Base-by-base conservation (phyloP, 1,140 invertebrate species). In the Drosophila watanabei region DNA sequence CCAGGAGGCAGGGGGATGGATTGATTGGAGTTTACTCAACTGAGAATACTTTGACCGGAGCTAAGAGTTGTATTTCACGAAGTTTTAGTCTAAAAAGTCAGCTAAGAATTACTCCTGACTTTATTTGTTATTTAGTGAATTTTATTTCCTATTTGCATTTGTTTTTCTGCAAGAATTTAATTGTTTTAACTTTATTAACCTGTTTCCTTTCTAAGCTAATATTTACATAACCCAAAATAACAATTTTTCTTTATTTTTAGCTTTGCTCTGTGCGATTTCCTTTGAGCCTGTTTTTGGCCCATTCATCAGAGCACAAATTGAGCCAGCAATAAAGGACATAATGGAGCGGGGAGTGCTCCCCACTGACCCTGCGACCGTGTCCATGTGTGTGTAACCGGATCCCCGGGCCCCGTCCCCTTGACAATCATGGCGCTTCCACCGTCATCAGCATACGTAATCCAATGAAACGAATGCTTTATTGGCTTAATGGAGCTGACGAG, bases 381-480 rank as follows among this genome's bases (percentile, higher is more conserved):
- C n/a, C 46, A 16, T 52, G 35, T 76, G n/a, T n/a, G 49, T 85
- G 86, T 85, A 90, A 89, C 79, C 81, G 86, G 86, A 89, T 68
- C 77, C 52, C 33, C 52, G 30, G n/a, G 9, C 28, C 14, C 30
- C 59, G 10, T 4, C 58, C n/a, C 5, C n/a, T 52, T 20, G 7
- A 37, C 33, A 37, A 16, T 10, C 14, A 39, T n/a, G 9, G 35
- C 5, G 30, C 39, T 45, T 35, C 52, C 24, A 43, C 52, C 30
- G 62, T 75, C 85, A 89, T 89, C 85, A 84, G 85, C 85, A 89
- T 88, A 88, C 79, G 85, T 89, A 89, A 89, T 89, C 85, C 86
- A 89, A 89, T 89, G 86, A 90, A 89, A 89, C 86, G 85, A 90
- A 90, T 89, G 85, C 86, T 89, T 89, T 89, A 89, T 89, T 90